Evolutionary conservation across 2,113 vertebrate species (phyloP), one percentile per base, ranked within the genome.

Genomic region (Oreochromis aureus): DNA sequence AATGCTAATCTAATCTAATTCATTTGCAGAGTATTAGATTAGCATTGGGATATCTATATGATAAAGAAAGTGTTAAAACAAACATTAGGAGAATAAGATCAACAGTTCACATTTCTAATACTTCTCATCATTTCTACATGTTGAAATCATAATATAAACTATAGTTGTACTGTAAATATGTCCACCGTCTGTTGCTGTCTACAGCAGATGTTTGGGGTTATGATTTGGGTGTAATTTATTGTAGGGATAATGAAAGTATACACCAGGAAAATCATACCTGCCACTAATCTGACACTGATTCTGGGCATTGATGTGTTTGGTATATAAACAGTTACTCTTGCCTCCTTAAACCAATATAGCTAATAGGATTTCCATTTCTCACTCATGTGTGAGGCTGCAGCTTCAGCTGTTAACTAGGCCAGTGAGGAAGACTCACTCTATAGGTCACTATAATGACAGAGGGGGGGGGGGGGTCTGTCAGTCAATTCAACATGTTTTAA

Each of bases 291-390:
- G 34, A 7, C 34, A 46, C 15, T 76, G 15, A 76, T 76, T 32
- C 44, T 19, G 6, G 44, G 3, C 1, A 46, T 27, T 48, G 71
- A 76, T 48, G 41, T 76, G 24, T 51, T 32, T 76, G 71, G 73
- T 32, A 78, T 30, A 32, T 34, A 78, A 78, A 78, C 44, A n/a
- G 46, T 76, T 76, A 76, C 73, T 78, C 73, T 48, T 51, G 27
- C 73, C 73, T 78, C 46, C 73, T 78, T 78, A 78, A 78, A 78
- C 73, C 46, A 78, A 78, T 78, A 78, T 32, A n/a, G 27, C 18
- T 78, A 78, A 78, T 78, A 78, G 73, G 73, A 78, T 78, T 51
- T 32, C 46, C 27, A 53, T 78, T 51, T 32, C 0, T 53, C 46
- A 51, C 73, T 78, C 30, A n/a, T 78, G 73, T 78, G 73, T 78